phyloP scores from a whole-genome alignment of 1,140 invertebrate species.

The Diachasmimorpha longicaudata region DNA sequence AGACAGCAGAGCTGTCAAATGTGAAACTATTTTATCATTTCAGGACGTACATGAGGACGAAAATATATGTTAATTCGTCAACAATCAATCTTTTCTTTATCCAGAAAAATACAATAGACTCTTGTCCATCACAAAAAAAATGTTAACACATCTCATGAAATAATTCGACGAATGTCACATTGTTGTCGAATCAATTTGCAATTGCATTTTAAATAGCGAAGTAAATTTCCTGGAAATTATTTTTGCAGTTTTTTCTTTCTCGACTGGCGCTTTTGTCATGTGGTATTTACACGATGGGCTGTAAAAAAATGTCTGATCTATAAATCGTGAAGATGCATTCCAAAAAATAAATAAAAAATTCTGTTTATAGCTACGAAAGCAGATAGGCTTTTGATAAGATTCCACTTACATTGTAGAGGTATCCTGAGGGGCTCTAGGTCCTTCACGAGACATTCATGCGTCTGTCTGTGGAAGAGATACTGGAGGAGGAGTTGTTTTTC shows the following conservation, averaged over 20 bases:
- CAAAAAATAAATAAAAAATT: background rate
- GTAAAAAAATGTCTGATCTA: constrained; percentile 37
- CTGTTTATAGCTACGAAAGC: background rate
- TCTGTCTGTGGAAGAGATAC: constrained; percentile 82
- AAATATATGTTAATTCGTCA: background rate
- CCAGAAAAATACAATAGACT: background rate
- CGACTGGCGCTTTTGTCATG: constrained; percentile 46
- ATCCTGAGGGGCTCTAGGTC: constrained; percentile 82
- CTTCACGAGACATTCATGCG: constrained; percentile 79
- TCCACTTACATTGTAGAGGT: constrained; percentile 70
- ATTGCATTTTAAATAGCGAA: background rate
- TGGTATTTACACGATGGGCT: constrained; percentile 63
- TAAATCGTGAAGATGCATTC: background rate
- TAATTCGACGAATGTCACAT: background rate
- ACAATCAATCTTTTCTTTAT: background rate
- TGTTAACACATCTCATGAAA: background rate
- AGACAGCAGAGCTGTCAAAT: no score
- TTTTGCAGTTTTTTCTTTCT: constrained; percentile 26
- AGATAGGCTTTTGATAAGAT: background rate
- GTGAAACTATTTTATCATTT: background rate
- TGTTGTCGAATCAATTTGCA: background rate
- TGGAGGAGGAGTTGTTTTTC: constrained; percentile 87
- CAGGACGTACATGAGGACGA: background rate
- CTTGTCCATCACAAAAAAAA: background rate
- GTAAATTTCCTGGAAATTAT: background rate